Evolutionary conservation across 1,140 invertebrate species (phyloP).

Genomic region (Paraescarpia echinospica): DNA sequence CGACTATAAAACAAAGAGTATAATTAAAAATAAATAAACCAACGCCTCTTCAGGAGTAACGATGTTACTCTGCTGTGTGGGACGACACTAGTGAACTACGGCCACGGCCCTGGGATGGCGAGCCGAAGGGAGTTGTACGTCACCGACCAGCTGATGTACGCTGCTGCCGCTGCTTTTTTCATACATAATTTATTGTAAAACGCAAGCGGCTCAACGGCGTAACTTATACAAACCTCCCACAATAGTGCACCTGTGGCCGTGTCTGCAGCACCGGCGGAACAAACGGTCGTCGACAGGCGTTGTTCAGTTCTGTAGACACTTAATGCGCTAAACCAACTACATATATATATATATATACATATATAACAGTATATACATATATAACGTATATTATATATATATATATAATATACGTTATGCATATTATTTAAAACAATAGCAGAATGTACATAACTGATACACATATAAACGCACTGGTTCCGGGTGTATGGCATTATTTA

Average conservation of each 20-base stretch:
- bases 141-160: not conserved
- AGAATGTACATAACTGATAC: too few species aligned
- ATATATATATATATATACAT: conserved; percentile 3
- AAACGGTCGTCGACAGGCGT: not conserved
- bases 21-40: too few species aligned
- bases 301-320: not conserved
- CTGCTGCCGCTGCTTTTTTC: not conserved
- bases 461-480: too few species aligned
- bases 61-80: not conserved
- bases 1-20: too few species aligned
- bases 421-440: too few species aligned
- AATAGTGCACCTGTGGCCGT: not conserved
- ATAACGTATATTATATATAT: not conserved
- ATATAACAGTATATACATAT: not conserved
- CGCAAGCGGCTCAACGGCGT: not conserved
- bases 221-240: not conserved
- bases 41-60: not conserved
- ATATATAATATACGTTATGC: not conserved
- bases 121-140: not conserved
- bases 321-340: not conserved
- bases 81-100: not conserved
- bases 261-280: not conserved
- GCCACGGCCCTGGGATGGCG: not conserved
- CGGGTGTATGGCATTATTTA: too few species aligned
- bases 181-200: not conserved